Evolutionary conservation across 2,888 invertebrate species (phyloP).

Genomic region (Diaperis boleti): DNA sequence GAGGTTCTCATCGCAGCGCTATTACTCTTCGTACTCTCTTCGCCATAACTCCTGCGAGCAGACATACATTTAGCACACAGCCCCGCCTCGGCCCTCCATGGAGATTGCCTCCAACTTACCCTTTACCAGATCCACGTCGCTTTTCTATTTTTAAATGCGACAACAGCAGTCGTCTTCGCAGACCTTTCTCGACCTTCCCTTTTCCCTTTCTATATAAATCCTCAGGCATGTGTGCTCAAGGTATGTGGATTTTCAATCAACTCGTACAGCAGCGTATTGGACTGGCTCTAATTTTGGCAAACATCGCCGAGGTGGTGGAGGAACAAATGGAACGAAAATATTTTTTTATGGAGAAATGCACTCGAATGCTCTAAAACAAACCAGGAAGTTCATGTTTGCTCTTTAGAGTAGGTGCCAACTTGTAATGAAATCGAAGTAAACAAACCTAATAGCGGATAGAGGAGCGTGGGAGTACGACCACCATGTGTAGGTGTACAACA

Average conservation of each 20-base stretch:
- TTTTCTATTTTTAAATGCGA: slow-evolving; percentile 63
- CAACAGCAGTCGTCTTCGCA: slow-evolving; percentile 4
- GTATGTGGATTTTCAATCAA: slow-evolving; percentile 45
- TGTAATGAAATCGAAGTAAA: no score
- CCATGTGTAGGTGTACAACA: no score
- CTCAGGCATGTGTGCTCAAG: slow-evolving; percentile 48
- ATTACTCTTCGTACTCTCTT: slow-evolving; percentile 85
- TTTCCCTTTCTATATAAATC: slow-evolving; percentile 16
- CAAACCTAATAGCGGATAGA: no score
- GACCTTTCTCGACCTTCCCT: slow-evolving; percentile 18
- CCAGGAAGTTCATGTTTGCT: no score
- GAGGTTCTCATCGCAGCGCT: slow-evolving; percentile 82
- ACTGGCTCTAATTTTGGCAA: slow-evolving; percentile 18
- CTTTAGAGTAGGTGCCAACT: no score
- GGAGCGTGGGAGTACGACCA: no score
- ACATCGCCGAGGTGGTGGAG: background rate
- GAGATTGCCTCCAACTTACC: slow-evolving; percentile 63
- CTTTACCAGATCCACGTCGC: slow-evolving; percentile 64
- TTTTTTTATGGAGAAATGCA: no score
- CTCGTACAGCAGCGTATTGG: slow-evolving; percentile 40
- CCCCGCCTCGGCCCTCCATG: slow-evolving; percentile 61
- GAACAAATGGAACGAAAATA: background rate
- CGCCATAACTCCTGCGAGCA: slow-evolving; percentile 88
- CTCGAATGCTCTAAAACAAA: no score
- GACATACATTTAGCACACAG: slow-evolving; percentile 81